These are phyloP conservation scores for Coptodon bakossiorum DNA, from an alignment of 2,113 vertebrate species.

Conservation along the genomic window DNA sequence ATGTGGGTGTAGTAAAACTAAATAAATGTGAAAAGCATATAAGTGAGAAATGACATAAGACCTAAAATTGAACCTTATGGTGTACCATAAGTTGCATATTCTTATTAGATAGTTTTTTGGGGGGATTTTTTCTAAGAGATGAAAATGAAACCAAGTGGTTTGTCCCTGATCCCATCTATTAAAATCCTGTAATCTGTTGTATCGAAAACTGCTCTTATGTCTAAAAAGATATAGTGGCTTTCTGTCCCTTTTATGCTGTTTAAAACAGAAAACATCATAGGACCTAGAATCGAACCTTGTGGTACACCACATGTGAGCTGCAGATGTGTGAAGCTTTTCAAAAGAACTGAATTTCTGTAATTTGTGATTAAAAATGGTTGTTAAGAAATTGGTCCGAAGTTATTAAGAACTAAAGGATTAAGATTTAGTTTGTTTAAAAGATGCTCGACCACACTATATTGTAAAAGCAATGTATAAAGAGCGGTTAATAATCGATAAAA, in stretches of 20 bases:
- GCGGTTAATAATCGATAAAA: neutral
- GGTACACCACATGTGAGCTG: neutral
- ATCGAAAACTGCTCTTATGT: fast-evolving
- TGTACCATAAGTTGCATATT: neutral
- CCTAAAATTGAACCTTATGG: neutral
- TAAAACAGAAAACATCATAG: neutral
- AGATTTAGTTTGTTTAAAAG: neutral
- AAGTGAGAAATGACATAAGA: neutral
- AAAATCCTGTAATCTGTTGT: neutral
- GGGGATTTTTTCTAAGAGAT: neutral
- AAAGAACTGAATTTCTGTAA: neutral
- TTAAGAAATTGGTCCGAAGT: fast-evolving
- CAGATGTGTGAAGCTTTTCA: fast-evolving
- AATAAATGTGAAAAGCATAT: neutral
- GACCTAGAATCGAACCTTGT: neutral
- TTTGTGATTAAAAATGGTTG: neutral
- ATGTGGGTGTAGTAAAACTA: fast-evolving
- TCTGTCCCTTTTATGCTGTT: neutral
- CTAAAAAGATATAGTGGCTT: neutral
- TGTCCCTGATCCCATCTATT: neutral
- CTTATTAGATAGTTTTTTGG: neutral
- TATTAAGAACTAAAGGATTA: neutral
- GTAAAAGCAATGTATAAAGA: neutral
- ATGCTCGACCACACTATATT: neutral
- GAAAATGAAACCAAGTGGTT: neutral